Evolutionary conservation across 2,888 invertebrate genomes (phyloP).

Genomic region (Gymnocheta viridis): DNA sequence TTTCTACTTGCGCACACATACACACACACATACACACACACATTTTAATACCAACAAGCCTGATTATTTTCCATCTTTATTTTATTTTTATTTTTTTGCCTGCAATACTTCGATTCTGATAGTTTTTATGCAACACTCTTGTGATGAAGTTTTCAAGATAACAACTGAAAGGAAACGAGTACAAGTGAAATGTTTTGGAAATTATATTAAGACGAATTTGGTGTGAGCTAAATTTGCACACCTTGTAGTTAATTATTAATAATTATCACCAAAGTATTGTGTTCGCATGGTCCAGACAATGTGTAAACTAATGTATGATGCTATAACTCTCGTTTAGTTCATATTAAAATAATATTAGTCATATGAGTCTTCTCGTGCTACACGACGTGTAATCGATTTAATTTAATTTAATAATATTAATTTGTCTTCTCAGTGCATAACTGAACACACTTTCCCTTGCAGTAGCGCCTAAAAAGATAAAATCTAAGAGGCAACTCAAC

Average conservation of each 20-base stretch:
- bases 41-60: background rate
- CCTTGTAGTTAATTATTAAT: no score
- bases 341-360: no score
- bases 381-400: background rate
- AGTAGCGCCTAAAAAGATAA: background rate
- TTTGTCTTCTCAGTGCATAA: background rate
- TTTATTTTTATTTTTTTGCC: background rate
- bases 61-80: constrained; percentile 36
- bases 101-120: constrained; percentile 41
- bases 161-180: background rate
- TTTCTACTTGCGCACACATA: constrained; percentile 8
- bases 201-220: background rate
- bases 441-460: background rate
- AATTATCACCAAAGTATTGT: no score
- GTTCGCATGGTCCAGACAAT: no score
- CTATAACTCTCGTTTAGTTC: no score
- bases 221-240: background rate
- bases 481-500: background rate
- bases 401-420: background rate
- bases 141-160: constrained; percentile 56
- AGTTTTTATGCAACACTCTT: constrained; percentile 49
- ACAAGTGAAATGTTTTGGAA: constrained; percentile 7
- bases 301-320: no score
- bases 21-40: background rate
- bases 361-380: background rate